These are phyloP conservation scores for Alligator mississippiensis DNA, from an alignment of 2,113 vertebrate genomes.

Conservation along the genomic window DNA sequence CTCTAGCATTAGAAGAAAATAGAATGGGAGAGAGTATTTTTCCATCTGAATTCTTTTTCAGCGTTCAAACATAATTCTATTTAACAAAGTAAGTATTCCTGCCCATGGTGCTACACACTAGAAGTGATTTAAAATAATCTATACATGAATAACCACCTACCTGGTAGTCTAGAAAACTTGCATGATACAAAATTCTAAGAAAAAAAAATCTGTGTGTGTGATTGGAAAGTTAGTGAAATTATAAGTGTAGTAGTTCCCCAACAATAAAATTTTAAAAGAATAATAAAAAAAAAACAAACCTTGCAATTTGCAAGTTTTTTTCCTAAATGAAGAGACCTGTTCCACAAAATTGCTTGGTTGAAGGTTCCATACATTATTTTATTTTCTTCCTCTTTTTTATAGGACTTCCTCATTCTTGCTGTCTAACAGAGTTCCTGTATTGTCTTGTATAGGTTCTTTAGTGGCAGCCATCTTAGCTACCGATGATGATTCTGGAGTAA, in stretches of 20 bases:
- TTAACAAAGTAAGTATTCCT: neutral
- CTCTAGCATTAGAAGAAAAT: neutral
- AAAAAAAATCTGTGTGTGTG: too few species aligned
- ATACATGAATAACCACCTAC: neutral
- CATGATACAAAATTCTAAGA: neutral
- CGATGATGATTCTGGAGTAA: conserved; percentile 91
- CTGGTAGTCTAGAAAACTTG: neutral
- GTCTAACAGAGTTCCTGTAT: neutral
- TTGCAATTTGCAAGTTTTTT: neutral
- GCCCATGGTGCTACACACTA: neutral
- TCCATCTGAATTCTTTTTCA: neutral
- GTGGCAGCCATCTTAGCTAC: conserved; percentile 95
- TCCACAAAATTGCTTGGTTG: neutral
- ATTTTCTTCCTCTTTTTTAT: neutral
- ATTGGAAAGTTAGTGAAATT: neutral
- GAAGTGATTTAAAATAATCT: neutral
- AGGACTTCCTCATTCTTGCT: neutral
- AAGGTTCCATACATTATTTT: neutral
- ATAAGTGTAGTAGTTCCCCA: neutral
- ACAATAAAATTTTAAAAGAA: neutral
- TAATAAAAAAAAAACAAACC: neutral
- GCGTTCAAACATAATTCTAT: neutral
- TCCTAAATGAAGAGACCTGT: fast-evolving
- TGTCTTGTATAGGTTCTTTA: conserved; percentile 83
- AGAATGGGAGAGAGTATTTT: neutral